Percentiles rank a stretch among this genome's conserved stretches.
These are phyloP conservation scores for Gryllus longicercus DNA, from an alignment of 2,888 invertebrate species.

Conservation along the genomic window DNA sequence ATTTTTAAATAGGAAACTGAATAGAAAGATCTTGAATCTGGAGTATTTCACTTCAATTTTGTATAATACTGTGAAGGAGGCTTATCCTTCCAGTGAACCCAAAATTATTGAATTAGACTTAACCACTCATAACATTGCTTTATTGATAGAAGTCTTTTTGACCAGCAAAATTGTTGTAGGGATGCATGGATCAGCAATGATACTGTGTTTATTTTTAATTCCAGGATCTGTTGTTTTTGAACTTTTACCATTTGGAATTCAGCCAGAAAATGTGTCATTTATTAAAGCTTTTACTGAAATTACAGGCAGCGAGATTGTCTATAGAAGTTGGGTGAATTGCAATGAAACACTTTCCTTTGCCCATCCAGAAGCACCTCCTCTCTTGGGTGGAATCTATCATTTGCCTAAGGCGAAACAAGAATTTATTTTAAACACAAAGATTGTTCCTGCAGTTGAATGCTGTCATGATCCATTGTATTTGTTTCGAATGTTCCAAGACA, in stretches of 20 bases:
- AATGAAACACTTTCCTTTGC: constrained; percentile 41
- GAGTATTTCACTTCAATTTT: constrained; percentile 43
- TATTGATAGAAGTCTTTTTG: constrained; percentile 35
- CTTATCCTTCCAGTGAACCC: constrained; percentile 24
- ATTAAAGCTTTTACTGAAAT: constrained; percentile 47
- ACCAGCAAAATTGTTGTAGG: constrained; percentile 39
- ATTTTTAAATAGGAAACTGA: constrained; percentile 44
- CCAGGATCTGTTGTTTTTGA: constrained; percentile 47
- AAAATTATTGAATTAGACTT: constrained; percentile 35
- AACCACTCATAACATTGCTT: constrained; percentile 35
- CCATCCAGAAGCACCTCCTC: constrained; percentile 45
- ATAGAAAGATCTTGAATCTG: constrained; percentile 50
- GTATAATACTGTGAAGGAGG: constrained; percentile 29
- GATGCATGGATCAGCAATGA: constrained; percentile 48
- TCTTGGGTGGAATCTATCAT: constrained; percentile 48
- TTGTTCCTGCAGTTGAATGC: constrained; percentile 48
- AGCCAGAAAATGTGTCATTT: constrained; percentile 48
- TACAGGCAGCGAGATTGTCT: constrained; percentile 44
- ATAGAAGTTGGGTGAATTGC: constrained; percentile 48
- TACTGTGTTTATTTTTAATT: constrained; percentile 47
- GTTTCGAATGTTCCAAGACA: constrained; percentile 53
- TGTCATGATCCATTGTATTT: constrained; percentile 51
- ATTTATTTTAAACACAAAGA: constrained; percentile 42
- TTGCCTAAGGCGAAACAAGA: constrained; percentile 42
- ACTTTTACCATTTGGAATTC: constrained; percentile 52